These are phyloP conservation scores for Xiphorhynchus erythropygius DNA, from an alignment of 2,797 vertebrate genomes.

Conservation along the genomic window DNA sequence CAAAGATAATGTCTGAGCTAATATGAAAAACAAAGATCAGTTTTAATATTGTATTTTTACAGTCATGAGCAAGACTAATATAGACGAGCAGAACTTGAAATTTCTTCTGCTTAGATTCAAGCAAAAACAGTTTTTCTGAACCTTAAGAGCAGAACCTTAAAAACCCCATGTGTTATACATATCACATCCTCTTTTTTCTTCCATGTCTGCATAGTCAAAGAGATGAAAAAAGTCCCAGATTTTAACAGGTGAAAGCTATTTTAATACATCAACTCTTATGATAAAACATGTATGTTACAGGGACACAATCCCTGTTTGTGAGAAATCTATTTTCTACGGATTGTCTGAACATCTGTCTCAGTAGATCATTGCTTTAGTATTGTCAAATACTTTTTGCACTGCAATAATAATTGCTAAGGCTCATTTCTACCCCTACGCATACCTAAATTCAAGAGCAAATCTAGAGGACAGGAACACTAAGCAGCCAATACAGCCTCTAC, in stretches of 20 bases:
- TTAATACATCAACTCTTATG: not conserved
- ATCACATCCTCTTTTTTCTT: not conserved
- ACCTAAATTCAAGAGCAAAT: constrained; percentile 3
- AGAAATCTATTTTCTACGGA: not conserved
- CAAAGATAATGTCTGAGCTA: not conserved
- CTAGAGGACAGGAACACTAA: not conserved
- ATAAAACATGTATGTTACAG: not conserved
- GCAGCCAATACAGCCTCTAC: not conserved
- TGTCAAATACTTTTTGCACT: not conserved
- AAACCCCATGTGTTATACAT: not conserved
- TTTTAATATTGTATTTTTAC: not conserved
- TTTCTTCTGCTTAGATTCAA: not conserved
- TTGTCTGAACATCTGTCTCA: not conserved
- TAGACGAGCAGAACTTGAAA: not conserved
- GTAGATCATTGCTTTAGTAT: not conserved
- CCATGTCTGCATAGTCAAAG: not conserved
- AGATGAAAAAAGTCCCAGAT: not conserved
- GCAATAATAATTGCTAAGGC: not conserved
- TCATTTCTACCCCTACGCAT: not conserved
- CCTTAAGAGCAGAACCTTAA: not conserved
- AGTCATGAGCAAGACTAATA: not conserved
- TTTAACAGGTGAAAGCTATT: not conserved
- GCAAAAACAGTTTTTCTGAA: not conserved
- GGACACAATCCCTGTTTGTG: not conserved
- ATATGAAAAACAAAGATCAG: not conserved